Conservation (phyloP, 1,140 invertebrate genomes). For the Drosophila equinoxialis region DNA sequence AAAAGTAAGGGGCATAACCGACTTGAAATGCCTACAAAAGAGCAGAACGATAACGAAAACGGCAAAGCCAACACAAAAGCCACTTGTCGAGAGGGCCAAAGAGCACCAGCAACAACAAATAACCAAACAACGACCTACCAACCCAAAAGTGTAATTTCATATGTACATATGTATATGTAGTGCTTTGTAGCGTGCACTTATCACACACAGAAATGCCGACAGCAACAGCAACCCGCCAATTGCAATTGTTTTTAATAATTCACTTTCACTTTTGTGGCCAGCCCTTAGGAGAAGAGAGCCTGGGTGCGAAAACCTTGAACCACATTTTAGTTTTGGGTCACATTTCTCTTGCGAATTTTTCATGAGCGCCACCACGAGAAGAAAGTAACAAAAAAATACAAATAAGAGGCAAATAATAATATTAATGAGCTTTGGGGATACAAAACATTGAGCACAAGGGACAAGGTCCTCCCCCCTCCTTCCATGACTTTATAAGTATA, state of each 20-base stretch:
- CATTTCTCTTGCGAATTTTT: slow-evolving; percentile 2
- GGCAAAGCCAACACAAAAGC: no score
- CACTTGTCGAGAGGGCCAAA: no score
- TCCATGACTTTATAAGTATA: background rate
- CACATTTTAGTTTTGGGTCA: slow-evolving; percentile 28
- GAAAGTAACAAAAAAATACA: no score
- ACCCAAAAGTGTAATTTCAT: slow-evolving; percentile 2
- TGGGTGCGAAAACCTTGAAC: slow-evolving; percentile 58
- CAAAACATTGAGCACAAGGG: background rate
- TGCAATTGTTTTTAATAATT: slow-evolving; percentile 75
- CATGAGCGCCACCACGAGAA: background rate
- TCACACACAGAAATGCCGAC: slow-evolving; percentile 19
- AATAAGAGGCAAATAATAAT: slow-evolving; percentile 50
- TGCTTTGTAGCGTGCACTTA: slow-evolving; percentile 35
- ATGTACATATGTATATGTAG: background rate
- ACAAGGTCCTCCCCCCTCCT: background rate
- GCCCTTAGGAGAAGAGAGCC: slow-evolving; percentile 1
- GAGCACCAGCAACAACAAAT: slow-evolving; percentile 8
- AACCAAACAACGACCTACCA: slow-evolving; percentile 2
- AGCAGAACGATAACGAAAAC: no score
- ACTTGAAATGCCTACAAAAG: no score
- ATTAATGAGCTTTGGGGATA: slow-evolving; percentile 61
- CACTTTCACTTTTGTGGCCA: slow-evolving; percentile 60
- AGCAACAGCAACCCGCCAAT: slow-evolving; percentile 41
- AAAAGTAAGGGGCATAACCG: no score